Evolutionary conservation across 2,113 vertebrate genomes (phyloP), one percentile per base, ranked within the genome.

Genomic region (Ia io): DNA sequence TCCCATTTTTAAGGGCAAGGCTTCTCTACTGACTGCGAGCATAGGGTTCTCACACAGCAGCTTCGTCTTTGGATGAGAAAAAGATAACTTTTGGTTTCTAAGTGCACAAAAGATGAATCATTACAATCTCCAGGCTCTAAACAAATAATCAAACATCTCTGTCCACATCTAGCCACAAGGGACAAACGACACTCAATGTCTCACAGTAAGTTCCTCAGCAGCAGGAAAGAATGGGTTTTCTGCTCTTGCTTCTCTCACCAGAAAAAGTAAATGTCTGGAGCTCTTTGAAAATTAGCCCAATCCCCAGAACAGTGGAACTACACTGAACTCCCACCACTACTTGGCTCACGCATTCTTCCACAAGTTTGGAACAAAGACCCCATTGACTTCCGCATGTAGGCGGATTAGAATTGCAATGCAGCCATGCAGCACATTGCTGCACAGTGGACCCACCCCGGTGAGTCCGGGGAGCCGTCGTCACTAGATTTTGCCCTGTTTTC

Each of bases 321-420:
- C 98, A 98, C 98, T 96, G 35, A 98, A 98, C 98, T 98, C 98
- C 98, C 98, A 98, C 97, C 92, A 96, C 98, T 97, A 97, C 97
- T 98, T 99, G 99, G 98, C 97, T 99, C 99, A 98, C 97, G 69
- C 98, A 99, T 99, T 99, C 99, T 98, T 99, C 97, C 94, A 93
- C 76, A 86, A 4, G 95, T 88, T 71, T 96, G 0, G 63, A 99
- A 99, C 99, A 99, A 99, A 98, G 98, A 96, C 91, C 69, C 98
- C 98, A 99, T 99, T 99, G 98, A 99, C 98, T 98, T 96, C 16
- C 7, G 77, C 0, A 69, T 37, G 99, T 98, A 98, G 99, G 99
- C 69, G 96, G 98, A 95, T 97, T 83, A 1, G 97, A 97, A 96
- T 92, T 91, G 94, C 93, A 80, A 56, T 22, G 77, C 61, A 70